Base-by-base conservation (phyloP, 2,113 vertebrate species). In the Steatornis caripensis region DNA sequence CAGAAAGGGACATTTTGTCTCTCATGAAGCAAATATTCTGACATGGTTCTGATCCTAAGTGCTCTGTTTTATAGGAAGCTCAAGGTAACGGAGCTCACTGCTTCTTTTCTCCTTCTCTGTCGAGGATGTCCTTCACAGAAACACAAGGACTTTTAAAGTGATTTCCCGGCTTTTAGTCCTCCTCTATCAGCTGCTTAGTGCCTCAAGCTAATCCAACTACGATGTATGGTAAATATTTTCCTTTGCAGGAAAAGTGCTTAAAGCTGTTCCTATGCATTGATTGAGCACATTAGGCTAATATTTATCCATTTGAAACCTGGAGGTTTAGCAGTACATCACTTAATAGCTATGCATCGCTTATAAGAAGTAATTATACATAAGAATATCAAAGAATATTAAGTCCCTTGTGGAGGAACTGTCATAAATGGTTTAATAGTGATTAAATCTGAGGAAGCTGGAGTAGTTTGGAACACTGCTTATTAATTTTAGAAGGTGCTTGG, bases 211-310 rank as follows among this genome's bases (percentile, higher is more conserved):
- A 97, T 97, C 93, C 97, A 97, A 97, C 95, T 95, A 88, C 98
- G 98, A 98, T 98, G 95, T 97, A 98, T 97, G 95, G 97, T 97
- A 97, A 98, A 98, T 98, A 97, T 98, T 97, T 98, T 97, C 97
- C 93, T 97, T 98, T 96, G 94, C 94, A 97, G 95, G 95, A 84
- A 95, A 97, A 98, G 97, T 95, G 94, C 98, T 98, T 92, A 95
- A 91, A 96, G 94, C 91, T 96, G 95, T 97, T 98, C 98, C 97
- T 98, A 64, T 97, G 93, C 98, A 98, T 98, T 98, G 98, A 98
- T 97, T 98, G 97, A 97, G 87, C 95, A 98, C 95, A 97, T 97
- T 96, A 95, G 95, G 94, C 97, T 98, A 97, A 98, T 98, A 98
- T 98, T 98, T 98, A 98, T 98, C 97, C 92, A 97, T 98, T 96